A percentile compares a stretch with the other conserved stretches of the same genome.
Conservation (phyloP, 2,797 vertebrate genomes). For the Gadopsis marmoratus region DNA sequence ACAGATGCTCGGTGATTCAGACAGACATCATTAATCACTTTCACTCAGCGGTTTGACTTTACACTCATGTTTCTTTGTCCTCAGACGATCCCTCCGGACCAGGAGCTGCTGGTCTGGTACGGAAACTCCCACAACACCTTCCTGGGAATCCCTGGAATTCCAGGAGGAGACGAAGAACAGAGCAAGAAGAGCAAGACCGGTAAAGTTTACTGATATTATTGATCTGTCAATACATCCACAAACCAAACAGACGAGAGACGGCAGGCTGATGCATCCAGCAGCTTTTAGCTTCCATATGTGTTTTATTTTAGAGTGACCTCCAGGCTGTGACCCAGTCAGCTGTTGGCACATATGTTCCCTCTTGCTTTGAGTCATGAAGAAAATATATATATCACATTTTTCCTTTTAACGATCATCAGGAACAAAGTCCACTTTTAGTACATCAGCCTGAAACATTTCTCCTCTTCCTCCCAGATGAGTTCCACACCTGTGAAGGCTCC, state of each 20-base stretch:
- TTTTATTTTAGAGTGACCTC: too few species aligned
- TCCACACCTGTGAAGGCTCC: slow-evolving; percentile 87
- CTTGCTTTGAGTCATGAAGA: too few species aligned
- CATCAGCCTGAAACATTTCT: slow-evolving; percentile 1
- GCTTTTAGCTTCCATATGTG: too few species aligned
- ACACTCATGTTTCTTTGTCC: neutral
- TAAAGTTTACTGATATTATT: slow-evolving; percentile 67
- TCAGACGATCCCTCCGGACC: slow-evolving; percentile 96
- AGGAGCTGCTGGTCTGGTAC: slow-evolving; percentile 98
- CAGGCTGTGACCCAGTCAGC: too few species aligned
- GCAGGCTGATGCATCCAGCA: too few species aligned
- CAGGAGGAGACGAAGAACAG: slow-evolving; percentile 92
- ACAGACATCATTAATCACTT: neutral
- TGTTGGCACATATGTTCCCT: too few species aligned
- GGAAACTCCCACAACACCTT: slow-evolving; percentile 97
- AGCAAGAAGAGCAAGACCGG: slow-evolving; percentile 94
- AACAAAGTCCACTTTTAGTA: neutral
- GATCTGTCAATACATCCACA: neutral
- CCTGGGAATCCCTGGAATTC: slow-evolving; percentile 96
- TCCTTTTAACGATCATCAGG: too few species aligned
- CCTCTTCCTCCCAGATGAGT: slow-evolving; percentile 88
- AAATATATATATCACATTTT: too few species aligned
- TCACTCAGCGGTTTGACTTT: too few species aligned
- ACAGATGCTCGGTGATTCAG: too few species aligned
- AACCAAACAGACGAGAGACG: too few species aligned